Conservation (phyloP, 2,888 invertebrate species). For the Diaphora mendica region DNA sequence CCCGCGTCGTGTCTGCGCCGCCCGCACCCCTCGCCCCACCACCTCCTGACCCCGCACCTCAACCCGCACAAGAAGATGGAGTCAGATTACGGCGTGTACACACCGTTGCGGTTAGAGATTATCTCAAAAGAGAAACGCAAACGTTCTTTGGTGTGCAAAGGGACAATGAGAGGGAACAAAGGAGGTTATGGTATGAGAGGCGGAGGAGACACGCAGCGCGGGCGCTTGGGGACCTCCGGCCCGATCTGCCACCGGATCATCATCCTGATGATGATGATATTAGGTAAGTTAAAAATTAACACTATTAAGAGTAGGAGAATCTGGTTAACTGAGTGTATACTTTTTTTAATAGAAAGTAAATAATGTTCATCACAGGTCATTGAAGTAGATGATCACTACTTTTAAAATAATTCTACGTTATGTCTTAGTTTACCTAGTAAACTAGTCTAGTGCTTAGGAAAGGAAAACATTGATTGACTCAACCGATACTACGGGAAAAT, state of each 20-base stretch:
- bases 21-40: constrained; percentile 63
- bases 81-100: constrained; percentile 79
- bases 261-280: constrained; percentile 87
- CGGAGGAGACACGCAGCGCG: constrained; percentile 92
- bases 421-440: no score
- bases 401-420: no score
- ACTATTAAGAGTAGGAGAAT: no score
- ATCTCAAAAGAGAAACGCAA: constrained; percentile 92
- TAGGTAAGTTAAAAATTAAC: constrained; percentile 71
- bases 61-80: constrained; percentile 77
- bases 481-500: no score
- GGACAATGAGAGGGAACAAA: constrained; percentile 90
- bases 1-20: constrained; percentile 74
- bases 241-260: constrained; percentile 87
- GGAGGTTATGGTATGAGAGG: constrained; percentile 92
- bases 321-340: no score
- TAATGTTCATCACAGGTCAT: no score
- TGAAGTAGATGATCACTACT: no score
- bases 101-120: constrained; percentile 85
- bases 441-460: no score
- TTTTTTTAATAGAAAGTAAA: no score
- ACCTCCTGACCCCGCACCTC: constrained; percentile 72
- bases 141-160: constrained; percentile 95
- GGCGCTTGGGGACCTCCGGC: constrained; percentile 87
- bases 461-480: no score